Evolutionary conservation across 2,888 invertebrate genomes (phyloP).

Genomic region (Drosophila stalkeri): DNA sequence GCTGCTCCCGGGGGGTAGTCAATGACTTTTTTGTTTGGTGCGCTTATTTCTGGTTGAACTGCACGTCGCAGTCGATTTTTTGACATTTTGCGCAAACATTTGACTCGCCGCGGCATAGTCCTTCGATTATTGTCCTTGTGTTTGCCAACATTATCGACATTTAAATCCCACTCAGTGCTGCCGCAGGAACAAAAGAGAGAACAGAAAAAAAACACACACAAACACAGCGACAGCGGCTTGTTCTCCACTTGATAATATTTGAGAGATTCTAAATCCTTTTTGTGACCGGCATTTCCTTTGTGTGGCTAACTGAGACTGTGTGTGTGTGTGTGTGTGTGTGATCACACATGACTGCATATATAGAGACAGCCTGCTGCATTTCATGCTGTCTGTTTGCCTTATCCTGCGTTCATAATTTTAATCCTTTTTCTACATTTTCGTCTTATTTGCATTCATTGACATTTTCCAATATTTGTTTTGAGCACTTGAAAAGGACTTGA

Average conservation of each 20-base stretch:
- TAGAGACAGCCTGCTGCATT: conserved; percentile 34
- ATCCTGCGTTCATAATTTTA: conserved; percentile 79
- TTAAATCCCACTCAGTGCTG: conserved; percentile 71
- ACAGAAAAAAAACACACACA: neutral
- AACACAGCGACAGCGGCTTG: conserved; percentile 19
- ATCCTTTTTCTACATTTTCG: conserved; percentile 69
- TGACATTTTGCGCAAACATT: conserved; percentile 71
- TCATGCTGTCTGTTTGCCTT: conserved; percentile 54
- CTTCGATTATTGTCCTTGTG: conserved; percentile 42
- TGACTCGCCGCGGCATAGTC: conserved; percentile 25
- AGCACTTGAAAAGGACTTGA: conserved; percentile 24
- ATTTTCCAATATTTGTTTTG: conserved; percentile 37
- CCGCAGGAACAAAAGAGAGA: conserved; percentile 14
- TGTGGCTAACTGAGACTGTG: conserved; percentile 36
- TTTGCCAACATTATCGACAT: conserved; percentile 80
- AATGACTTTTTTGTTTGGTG: conserved; percentile 60
- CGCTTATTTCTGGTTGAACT: conserved; percentile 74
- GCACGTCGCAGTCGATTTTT: conserved; percentile 68
- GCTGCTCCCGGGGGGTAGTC: conserved; percentile 41
- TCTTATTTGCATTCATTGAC: conserved; percentile 64
- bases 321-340: conserved; percentile 27
- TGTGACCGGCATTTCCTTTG: conserved; percentile 57
- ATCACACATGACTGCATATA: conserved; percentile 55
- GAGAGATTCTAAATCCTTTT: conserved; percentile 80
- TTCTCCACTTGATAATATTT: conserved; percentile 77